These are phyloP conservation scores for Notocelia uddmanniana DNA, from an alignment of 2,888 invertebrate species.

Conservation along the genomic window DNA sequence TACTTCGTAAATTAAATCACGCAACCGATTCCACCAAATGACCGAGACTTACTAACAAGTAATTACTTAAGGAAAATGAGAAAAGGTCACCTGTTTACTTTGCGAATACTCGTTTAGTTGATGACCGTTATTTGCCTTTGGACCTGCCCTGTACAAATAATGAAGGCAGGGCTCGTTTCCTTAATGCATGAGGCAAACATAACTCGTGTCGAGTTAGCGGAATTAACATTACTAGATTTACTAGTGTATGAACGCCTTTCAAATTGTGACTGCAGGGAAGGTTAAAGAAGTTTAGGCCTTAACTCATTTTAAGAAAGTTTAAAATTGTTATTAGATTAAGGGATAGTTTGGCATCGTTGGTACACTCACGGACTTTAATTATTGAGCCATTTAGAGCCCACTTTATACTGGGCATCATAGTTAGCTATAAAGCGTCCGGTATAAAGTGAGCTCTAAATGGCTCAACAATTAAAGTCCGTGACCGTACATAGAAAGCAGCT, in stretches of 20 bases:
- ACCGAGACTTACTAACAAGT: neutral
- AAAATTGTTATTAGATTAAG: neutral
- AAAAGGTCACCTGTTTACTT: conserved; percentile 25
- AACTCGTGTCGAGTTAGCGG: conserved; percentile 17
- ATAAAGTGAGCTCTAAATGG: too few relatives aligned
- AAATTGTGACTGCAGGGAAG: neutral
- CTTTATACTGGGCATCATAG: too few relatives aligned
- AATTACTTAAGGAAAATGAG: conserved; percentile 24
- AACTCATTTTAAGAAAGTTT: neutral
- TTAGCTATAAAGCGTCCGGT: too few relatives aligned
- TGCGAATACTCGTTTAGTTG: conserved; percentile 24
- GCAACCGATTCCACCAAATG: neutral
- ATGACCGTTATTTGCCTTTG: conserved; percentile 22
- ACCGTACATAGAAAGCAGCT: too few relatives aligned
- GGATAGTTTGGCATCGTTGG: neutral
- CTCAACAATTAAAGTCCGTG: too few relatives aligned
- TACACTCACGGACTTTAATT: too few relatives aligned
- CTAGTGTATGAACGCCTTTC: conserved; percentile 5
- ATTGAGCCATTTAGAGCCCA: too few relatives aligned
- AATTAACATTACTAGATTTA: conserved; percentile 20
- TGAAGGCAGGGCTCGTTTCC: conserved; percentile 14
- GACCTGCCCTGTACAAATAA: conserved; percentile 21
- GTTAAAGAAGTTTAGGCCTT: neutral
- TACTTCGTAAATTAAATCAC: conserved; percentile 9
- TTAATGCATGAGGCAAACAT: conserved; percentile 36